A percentile compares a stretch with the other conserved stretches of the same genome.
phyloP scores from a whole-genome alignment of 2,888 invertebrate species.

The Malthinus flaveolus region DNA sequence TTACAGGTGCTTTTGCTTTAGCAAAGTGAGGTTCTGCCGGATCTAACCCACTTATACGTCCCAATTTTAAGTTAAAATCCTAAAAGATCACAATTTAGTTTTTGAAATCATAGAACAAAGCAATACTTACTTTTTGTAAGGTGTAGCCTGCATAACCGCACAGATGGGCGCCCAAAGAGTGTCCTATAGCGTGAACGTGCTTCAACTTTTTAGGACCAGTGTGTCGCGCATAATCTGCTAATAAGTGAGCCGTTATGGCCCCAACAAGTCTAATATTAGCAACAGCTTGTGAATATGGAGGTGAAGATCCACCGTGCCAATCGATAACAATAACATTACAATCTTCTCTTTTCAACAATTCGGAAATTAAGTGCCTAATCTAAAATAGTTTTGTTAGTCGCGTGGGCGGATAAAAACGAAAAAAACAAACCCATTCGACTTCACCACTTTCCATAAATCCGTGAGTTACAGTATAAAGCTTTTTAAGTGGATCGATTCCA shows the following conservation, averaged over 20 bases:
- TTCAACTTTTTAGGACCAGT: constrained; percentile 58
- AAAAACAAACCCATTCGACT: constrained; percentile 71
- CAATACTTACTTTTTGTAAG: constrained; percentile 61
- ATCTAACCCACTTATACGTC: constrained; percentile 84
- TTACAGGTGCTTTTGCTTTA: constrained; percentile 76
- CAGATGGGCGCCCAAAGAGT: constrained; percentile 84
- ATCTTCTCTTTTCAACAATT: constrained; percentile 70
- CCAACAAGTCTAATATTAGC: constrained; percentile 88
- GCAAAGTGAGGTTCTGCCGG: constrained; percentile 92
- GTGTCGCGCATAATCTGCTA: constrained; percentile 53
- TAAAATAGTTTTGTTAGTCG: constrained; percentile 37
- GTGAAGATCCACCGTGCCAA: constrained; percentile 84
- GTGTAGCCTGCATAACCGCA: constrained; percentile 82
- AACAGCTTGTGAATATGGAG: constrained; percentile 90
- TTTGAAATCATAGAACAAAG: not conserved
- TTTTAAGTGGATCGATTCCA: constrained; percentile 65
- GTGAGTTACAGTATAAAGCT: constrained; percentile 78
- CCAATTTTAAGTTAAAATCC: constrained; percentile 70
- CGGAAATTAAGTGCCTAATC: constrained; percentile 71
- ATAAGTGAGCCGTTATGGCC: constrained; percentile 77
- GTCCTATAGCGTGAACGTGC: constrained; percentile 82
- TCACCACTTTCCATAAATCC: constrained; percentile 86
- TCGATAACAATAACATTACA: constrained; percentile 80
- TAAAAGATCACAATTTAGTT: constrained; percentile 38
- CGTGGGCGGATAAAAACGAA: not conserved